A percentile compares a stretch with the other conserved stretches of the same genome.
Conservation (phyloP, 2,888 invertebrate genomes). For the Drosophila lacicola region DNA sequence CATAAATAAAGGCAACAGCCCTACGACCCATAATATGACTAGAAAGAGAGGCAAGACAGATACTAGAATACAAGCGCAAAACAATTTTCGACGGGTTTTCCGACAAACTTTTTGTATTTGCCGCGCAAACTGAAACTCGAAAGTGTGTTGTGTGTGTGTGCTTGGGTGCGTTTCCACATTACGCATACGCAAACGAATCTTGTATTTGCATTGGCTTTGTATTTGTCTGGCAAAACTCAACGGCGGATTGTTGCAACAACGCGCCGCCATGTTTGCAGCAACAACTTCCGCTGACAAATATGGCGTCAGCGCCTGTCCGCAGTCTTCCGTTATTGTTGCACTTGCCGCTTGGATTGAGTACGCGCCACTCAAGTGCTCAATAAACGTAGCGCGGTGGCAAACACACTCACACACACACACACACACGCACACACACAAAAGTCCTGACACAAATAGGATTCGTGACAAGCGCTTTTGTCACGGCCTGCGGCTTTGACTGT, state of each 20-base stretch:
- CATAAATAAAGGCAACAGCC: slow-evolving; percentile 28
- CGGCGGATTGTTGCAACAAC: slow-evolving; percentile 47
- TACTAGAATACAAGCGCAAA: slow-evolving; percentile 32
- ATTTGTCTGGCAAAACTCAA: slow-evolving; percentile 58
- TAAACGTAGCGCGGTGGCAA: slow-evolving; percentile 65
- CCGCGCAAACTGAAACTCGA: slow-evolving; percentile 17
- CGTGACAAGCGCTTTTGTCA: slow-evolving; percentile 58
- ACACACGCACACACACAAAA: slow-evolving; percentile 6
- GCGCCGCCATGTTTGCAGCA: slow-evolving; percentile 25
- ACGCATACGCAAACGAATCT: slow-evolving; percentile 51
- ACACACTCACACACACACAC: slow-evolving; percentile 25
- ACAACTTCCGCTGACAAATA: slow-evolving; percentile 68
- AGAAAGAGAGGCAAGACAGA: slow-evolving; percentile 17
- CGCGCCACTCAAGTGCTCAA: slow-evolving; percentile 71
- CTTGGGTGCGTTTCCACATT: slow-evolving; percentile 31
- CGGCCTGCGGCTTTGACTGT: slow-evolving; percentile 42
- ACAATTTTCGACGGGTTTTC: slow-evolving; percentile 56
- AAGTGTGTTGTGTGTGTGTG: slow-evolving; percentile 8
- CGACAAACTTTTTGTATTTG: slow-evolving; percentile 51
- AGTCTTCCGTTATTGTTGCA: slow-evolving; percentile 49
- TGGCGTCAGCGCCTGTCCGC: slow-evolving; percentile 43
- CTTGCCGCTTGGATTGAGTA: slow-evolving; percentile 62
- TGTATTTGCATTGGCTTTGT: slow-evolving; percentile 73
- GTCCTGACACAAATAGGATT: slow-evolving; percentile 35
- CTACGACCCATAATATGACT: neutral